Conservation (phyloP, 1,140 invertebrate species). For the Cydia pomonella region DNA sequence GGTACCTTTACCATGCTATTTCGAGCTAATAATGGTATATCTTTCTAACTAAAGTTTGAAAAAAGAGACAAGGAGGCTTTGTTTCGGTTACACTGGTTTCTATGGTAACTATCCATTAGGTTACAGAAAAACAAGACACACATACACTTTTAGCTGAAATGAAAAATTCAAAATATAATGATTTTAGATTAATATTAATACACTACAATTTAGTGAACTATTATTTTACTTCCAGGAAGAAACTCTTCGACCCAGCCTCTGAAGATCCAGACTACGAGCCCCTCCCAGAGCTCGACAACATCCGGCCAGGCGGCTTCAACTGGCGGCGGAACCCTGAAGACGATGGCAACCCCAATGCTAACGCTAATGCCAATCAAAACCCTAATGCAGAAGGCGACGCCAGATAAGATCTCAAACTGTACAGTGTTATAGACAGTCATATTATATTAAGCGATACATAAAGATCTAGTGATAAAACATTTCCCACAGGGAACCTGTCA, state of each 20-base stretch:
- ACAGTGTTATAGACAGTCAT: conserved; percentile 1
- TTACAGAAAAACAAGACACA: no score
- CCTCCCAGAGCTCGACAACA: conserved; percentile 87
- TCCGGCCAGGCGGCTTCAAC: conserved; percentile 92
- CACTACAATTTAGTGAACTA: neutral
- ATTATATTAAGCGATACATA: neutral
- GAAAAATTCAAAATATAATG: no score
- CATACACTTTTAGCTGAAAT: no score
- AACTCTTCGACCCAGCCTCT: conserved; percentile 88
- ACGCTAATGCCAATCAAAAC: conserved; percentile 32
- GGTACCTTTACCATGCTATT: no score
- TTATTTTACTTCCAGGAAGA: conserved; percentile 84
- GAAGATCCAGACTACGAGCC: conserved; percentile 91
- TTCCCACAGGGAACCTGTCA: neutral
- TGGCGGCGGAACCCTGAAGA: conserved; percentile 80
- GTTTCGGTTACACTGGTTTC: no score
- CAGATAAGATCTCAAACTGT: conserved; percentile 32
- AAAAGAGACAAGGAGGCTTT: no score
- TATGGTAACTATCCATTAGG: no score
- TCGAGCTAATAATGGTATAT: no score
- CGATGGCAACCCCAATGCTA: conserved; percentile 27
- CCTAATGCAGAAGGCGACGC: neutral
- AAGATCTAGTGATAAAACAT: neutral
- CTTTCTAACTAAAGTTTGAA: no score
- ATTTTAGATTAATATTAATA: no score